Conservation (phyloP, 2,888 invertebrate species). For the Agonopterix subpropinquella region DNA sequence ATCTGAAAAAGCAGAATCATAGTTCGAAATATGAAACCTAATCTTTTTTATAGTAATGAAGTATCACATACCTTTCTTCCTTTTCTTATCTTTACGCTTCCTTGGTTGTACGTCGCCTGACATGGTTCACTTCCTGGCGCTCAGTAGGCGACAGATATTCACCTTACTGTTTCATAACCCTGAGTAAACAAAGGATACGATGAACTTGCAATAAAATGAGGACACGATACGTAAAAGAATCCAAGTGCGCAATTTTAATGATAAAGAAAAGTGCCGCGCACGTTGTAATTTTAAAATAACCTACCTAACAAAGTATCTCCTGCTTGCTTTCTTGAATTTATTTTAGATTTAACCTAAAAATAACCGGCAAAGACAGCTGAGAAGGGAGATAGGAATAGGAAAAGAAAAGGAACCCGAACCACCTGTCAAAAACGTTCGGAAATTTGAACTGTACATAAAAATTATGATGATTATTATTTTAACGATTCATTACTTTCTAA, state of each 20-base stretch:
- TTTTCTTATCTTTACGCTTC: conserved; percentile 89
- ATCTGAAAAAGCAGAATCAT: conserved; percentile 39
- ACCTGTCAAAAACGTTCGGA: neutral
- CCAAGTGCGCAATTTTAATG: conserved; percentile 64
- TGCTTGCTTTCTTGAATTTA: conserved; percentile 67
- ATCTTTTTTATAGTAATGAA: neutral
- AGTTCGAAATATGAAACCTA: neutral
- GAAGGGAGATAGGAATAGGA: conserved; percentile 38
- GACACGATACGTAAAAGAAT: conserved; percentile 35
- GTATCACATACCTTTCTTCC: conserved; percentile 81
- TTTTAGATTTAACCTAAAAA: conserved; percentile 74
- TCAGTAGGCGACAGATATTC: conserved; percentile 52
- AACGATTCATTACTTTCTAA: neutral
- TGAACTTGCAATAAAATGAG: conserved; percentile 37
- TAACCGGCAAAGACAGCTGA: conserved; percentile 72
- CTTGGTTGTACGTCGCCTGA: conserved; percentile 91
- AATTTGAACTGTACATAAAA: conserved; percentile 2
- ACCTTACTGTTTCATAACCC: conserved; percentile 71
- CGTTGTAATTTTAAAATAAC: conserved; percentile 69
- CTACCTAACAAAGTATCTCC: conserved; percentile 53
- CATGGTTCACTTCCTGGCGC: conserved; percentile 77
- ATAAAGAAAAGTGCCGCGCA: conserved; percentile 50
- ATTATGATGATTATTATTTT: neutral
- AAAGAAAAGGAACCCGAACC: no score
- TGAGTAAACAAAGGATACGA: conserved; percentile 59